These are phyloP conservation scores for Eledone cirrhosa DNA, from an alignment of 2,888 invertebrate species.

Conservation along the genomic window DNA sequence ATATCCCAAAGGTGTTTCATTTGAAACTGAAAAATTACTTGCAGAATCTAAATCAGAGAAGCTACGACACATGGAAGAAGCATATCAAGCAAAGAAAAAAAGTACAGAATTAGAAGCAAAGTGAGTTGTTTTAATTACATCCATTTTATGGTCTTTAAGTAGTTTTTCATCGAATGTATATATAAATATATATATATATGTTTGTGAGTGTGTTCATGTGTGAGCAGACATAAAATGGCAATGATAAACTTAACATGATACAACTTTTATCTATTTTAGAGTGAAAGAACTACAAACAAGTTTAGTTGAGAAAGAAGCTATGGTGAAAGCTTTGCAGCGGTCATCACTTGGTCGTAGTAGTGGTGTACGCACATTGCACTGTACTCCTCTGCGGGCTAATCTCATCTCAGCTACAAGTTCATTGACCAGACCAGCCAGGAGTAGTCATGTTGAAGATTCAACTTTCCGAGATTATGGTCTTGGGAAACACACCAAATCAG, in stretches of 20 bases:
- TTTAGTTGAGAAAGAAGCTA: slow-evolving; percentile 87
- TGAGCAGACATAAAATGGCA: too few relatives aligned
- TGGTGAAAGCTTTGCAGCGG: slow-evolving; percentile 84
- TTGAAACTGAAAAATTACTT: slow-evolving; percentile 84
- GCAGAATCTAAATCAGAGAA: slow-evolving; percentile 87
- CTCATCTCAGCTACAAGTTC: slow-evolving; percentile 47
- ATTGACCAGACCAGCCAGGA: slow-evolving; percentile 40
- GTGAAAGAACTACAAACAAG: slow-evolving; percentile 87
- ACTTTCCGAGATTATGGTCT: slow-evolving; percentile 42
- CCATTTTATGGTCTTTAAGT: too few relatives aligned
- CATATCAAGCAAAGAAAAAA: slow-evolving; percentile 84
- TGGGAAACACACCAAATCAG: slow-evolving; percentile 54
- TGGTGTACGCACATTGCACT: slow-evolving; percentile 59
- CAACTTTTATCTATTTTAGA: slow-evolving; percentile 46
- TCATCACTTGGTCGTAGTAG: slow-evolving; percentile 63
- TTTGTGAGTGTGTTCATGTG: too few relatives aligned
- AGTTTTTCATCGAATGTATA: too few relatives aligned
- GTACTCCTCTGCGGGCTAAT: slow-evolving; percentile 62
- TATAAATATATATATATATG: too few relatives aligned
- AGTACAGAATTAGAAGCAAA: slow-evolving; percentile 86
- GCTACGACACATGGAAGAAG: slow-evolving; percentile 87
- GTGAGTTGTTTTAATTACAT: slow-evolving; percentile 67
- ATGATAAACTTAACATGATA: background rate
- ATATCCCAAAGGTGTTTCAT: slow-evolving; percentile 77
- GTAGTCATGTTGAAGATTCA: slow-evolving; percentile 40